Conservation (phyloP, 2,113 vertebrate genomes). For the Paradoxurus hermaphroditus region DNA sequence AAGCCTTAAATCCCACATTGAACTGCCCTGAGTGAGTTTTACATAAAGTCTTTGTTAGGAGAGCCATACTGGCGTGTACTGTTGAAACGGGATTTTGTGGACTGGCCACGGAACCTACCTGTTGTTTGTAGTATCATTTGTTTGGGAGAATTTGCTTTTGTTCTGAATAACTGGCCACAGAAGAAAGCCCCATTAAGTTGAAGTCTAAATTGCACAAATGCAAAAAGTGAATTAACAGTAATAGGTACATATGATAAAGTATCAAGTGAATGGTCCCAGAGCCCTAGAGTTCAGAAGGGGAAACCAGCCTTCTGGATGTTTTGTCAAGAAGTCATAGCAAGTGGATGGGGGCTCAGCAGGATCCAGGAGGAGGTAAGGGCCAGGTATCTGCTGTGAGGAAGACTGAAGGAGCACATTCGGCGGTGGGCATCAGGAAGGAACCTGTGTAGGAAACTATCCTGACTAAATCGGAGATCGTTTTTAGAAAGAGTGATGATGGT, state of each 20-base stretch:
- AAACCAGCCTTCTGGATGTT: background rate
- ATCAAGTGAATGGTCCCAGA: background rate
- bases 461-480: background rate
- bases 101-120: background rate
- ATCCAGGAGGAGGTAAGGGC: background rate
- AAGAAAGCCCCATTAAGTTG: background rate
- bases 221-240: background rate
- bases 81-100: slow-evolving; percentile 21
- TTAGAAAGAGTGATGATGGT: background rate
- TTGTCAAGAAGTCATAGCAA: background rate
- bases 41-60: slow-evolving; percentile 24
- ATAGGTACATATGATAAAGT: background rate
- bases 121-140: background rate
- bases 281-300: background rate
- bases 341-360: background rate
- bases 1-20: slow-evolving; percentile 40
- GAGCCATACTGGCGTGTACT: background rate
- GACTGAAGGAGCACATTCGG: background rate
- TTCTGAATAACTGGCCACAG: background rate
- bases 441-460: background rate
- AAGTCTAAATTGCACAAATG: background rate
- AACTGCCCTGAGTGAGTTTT: slow-evolving; percentile 18
- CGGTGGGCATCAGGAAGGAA: background rate
- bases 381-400: background rate
- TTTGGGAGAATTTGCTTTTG: background rate